Evolutionary conservation across 2,888 invertebrate genomes (phyloP), one percentile per base, ranked within the genome.

Genomic region (Napeogenes sylphis): DNA sequence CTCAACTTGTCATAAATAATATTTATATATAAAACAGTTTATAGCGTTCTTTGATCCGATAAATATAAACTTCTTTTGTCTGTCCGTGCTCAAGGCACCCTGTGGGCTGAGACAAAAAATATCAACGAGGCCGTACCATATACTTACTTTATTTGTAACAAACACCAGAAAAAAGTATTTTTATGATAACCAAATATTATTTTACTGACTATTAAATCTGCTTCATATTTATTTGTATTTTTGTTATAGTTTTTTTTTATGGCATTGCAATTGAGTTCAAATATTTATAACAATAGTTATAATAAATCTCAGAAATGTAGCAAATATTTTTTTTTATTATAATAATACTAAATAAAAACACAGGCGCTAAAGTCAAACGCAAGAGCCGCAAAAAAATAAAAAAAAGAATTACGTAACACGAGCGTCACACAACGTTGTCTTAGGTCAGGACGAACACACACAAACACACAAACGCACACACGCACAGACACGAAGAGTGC

Each of bases 11-110:
- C 57, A 53, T 56, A 42, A 42, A 42, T 42, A 42, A 64, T 55
- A 58, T 63, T 58, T 63, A 63, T 65, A 55, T 63, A 65, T 65
- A 67, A 46, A 54, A 57, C 60, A 47, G 38, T 57, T 64, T 56
- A 61, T 54, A 61, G 68, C 60, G 64, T 63, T 71, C 74, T 74
- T 73, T 65, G 75, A 73, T 68, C 69, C 73, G 73, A 76, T 79
- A 81, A 81, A 83, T 82, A 83, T 82, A 82, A 79, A 80, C 78
- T 76, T 71, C 75, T 82, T 82, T 82, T 81, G 80, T 81, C 72
- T 73, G 71, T 70, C 68, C 63, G 54, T 61, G 66, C 70, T 68
- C 73, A 70, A 74, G 75, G 76, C 68, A 73, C 62, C 47, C 45
- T 42, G 42, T 62, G 56, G 56, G 47, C 53, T 58, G 62, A 56